A percentile compares a stretch with the other conserved stretches of the same genome.
phyloP scores from a whole-genome alignment of 2,888 invertebrate species.

The Lochmaea capreae region DNA sequence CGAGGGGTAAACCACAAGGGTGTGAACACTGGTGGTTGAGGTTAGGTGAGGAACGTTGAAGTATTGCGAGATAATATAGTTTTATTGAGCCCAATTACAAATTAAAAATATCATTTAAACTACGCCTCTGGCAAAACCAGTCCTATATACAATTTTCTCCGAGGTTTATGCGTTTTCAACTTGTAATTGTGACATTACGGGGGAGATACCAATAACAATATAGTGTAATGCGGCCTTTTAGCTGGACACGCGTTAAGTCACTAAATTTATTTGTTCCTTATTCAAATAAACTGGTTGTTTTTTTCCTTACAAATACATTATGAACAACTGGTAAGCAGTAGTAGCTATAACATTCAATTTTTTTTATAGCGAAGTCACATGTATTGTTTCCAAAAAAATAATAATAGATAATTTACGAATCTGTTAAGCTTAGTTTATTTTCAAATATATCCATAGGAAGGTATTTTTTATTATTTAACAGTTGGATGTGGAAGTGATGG shows the following conservation, averaged over 20 bases:
- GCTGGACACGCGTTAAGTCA: slow-evolving; percentile 24
- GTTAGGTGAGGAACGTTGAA: no score
- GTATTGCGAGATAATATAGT: no score
- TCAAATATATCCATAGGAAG: no score
- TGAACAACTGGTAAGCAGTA: not conserved
- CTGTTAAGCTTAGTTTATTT: no score
- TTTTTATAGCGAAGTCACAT: not conserved
- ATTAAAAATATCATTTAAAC: no score
- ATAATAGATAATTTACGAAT: not conserved
- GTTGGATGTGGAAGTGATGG: no score
- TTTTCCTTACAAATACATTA: slow-evolving; percentile 1
- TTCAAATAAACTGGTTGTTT: slow-evolving; percentile 30
- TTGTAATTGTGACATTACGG: slow-evolving; percentile 43
- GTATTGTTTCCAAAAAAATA: not conserved
- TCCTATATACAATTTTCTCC: slow-evolving; percentile 24
- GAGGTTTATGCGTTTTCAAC: slow-evolving; percentile 35
- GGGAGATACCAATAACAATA: slow-evolving; percentile 39
- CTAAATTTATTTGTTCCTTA: slow-evolving; percentile 29
- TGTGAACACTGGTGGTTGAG: no score
- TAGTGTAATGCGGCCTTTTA: slow-evolving; percentile 31
- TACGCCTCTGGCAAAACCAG: not conserved
- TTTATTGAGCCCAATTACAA: no score
- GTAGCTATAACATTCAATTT: slow-evolving; percentile 5
- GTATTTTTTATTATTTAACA: no score
- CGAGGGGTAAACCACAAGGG: no score